Evolutionary conservation across 2,797 vertebrate genomes (phyloP), one percentile per base, ranked within the genome.

Genomic region (Gambelia wislizenii): DNA sequence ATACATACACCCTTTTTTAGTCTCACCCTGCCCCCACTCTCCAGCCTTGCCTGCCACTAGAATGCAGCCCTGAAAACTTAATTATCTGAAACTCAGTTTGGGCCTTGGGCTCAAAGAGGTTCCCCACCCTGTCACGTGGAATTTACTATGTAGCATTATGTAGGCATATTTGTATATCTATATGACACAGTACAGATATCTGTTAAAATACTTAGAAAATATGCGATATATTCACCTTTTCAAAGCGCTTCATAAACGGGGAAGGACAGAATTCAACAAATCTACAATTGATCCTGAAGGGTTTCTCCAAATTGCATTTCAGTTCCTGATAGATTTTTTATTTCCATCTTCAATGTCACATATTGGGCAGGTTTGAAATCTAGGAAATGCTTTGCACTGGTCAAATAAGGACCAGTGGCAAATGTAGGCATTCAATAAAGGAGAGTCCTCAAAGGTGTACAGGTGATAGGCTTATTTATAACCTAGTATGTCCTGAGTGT

Each of bases 121-220:
- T 67, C 30, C 64, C 30, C 9, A 33, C 64, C 12, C 30, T 16
- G 5, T 67, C 64, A 3, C 77, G 16, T 18, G 12, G 6, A 67
- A n/a, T 36, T 47, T 86, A 20, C 6, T 44, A 9, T 12, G 2
- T 0, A 1, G 0, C 7, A 6, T 4, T 6, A 72, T 33, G 0
- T 0, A 1, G 44, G 82, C 70, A 70, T 0, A 0, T 61, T 61
- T 14, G 33, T 47, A 56, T 59, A 18, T 33, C 4, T 81, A 16
- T 47, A 49, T 72, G 42, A 72, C 54, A 13, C 9, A 67, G 33
- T 33, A 30, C 27, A 67, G 30, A 30, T 30, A 2, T 1, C 61
- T 33, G 27, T 10, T 10, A 33, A 27, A 49, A 44, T 22, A 44
- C 18, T 9, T 39, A 20, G 33, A 33, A 30, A 67, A 3, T 22